Evolutionary conservation across 2,113 vertebrate genomes (phyloP).

Genomic region (Cheilinus undulatus): DNA sequence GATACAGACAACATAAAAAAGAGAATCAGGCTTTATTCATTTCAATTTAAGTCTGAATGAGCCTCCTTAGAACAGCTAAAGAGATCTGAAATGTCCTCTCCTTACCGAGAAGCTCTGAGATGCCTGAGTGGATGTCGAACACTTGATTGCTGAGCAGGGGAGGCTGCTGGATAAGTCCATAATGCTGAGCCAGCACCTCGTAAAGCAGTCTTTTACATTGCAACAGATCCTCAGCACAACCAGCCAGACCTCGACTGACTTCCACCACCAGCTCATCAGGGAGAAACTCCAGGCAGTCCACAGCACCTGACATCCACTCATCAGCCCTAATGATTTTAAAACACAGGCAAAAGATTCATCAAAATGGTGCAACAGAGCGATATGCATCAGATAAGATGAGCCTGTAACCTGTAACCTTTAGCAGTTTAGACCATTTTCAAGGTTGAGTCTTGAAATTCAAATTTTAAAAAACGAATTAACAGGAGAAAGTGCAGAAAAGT

Average conservation of each 20-base stretch:
- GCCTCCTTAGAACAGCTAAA: conserved; percentile 63
- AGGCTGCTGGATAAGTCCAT: conserved; percentile 84
- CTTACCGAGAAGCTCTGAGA: conserved; percentile 94
- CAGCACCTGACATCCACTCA: conserved; percentile 92
- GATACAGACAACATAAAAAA: conserved; percentile 5
- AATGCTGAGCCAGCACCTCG: conserved; percentile 88
- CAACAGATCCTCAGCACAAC: conserved; percentile 82
- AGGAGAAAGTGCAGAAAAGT: no score
- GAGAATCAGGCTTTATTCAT: neutral
- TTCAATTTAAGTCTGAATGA: conserved; percentile 64
- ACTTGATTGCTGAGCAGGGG: conserved; percentile 90
- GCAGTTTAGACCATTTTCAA: no score
- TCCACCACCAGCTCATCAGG: conserved; percentile 94
- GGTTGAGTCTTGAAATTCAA: no score
- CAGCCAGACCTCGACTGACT: conserved; percentile 90
- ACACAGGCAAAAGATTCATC: neutral
- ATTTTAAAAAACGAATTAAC: no score
- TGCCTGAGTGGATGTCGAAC: conserved; percentile 93
- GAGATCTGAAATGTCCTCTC: conserved; percentile 52
- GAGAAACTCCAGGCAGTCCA: conserved; percentile 95
- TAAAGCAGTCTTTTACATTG: conserved; percentile 90
- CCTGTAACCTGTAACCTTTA: no score
- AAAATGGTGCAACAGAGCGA: neutral
- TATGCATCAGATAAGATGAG: neutral
- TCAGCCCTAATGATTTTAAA: conserved; percentile 85